These are phyloP conservation scores for Lysandra coridon DNA, from an alignment of 2,888 invertebrate species.

Conservation along the genomic window DNA sequence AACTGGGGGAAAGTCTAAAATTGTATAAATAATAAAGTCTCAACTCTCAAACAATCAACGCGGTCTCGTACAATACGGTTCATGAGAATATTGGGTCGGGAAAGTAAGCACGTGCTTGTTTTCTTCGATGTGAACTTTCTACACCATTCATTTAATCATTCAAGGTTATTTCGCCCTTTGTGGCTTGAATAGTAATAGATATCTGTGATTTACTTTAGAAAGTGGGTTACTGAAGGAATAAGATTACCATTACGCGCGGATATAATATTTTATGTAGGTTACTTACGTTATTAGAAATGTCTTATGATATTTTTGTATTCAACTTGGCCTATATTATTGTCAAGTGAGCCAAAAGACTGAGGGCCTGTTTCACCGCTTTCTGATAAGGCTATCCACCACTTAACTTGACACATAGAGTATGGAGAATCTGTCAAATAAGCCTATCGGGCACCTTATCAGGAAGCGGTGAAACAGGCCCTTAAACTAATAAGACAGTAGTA, in stretches of 20 bases:
- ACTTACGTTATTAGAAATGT: background rate
- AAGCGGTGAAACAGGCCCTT: too few species aligned
- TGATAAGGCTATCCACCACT: too few species aligned
- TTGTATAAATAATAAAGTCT: conserved; percentile 18
- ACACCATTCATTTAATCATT: conserved; percentile 43
- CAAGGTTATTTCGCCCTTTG: conserved; percentile 46
- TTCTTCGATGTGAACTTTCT: conserved; percentile 49
- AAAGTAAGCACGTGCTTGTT: conserved; percentile 49
- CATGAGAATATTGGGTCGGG: conserved; percentile 43
- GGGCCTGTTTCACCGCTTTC: too few species aligned
- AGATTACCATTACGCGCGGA: background rate
- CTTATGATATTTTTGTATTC: background rate
- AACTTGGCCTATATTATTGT: background rate
- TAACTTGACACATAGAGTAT: too few species aligned
- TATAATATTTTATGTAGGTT: background rate
- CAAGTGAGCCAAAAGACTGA: background rate
- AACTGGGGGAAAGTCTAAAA: background rate
- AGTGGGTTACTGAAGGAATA: conserved; percentile 1
- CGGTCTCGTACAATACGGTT: background rate
- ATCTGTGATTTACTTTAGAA: conserved; percentile 25
- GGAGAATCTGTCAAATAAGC: too few species aligned
- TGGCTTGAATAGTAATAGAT: conserved; percentile 38
- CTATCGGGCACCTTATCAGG: too few species aligned
- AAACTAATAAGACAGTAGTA: too few species aligned
- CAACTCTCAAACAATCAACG: background rate